Base-by-base conservation (phyloP, 2,113 vertebrate species). In the Indicator maculatus region DNA sequence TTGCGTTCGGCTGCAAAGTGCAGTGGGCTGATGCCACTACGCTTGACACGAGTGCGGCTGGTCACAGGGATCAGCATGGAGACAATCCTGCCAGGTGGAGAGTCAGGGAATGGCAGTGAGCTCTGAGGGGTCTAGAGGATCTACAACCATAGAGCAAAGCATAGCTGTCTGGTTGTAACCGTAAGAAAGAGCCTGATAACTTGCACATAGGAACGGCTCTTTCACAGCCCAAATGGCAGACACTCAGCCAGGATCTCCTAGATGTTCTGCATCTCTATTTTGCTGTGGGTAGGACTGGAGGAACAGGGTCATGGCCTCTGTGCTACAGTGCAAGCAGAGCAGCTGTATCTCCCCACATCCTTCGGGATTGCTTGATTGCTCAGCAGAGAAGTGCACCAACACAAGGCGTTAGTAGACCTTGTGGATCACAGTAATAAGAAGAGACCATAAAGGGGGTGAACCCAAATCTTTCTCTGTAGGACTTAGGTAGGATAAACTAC, bases 1-100 rank as follows among this genome's bases (percentile, higher is more conserved):
- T 99, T 99, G 81, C 98, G 97, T 59, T 99, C 99, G 0, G 99
- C 98, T 0, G 99, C 99, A 33, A 99, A 33, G 81, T 99, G 99
- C 56, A 99, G 97, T 10, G 99, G 99, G 84, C 99, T 99, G 96
- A 99, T 98, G 73, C 99, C 99, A 0, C 98, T 98, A 2, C 98
- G 97, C 59, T 98, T 97, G 90, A 99, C 85, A 7, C 98, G 97
- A 18, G 97, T 97, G 81, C 97, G 98, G 79, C 98, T 99, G 27
- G 99, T 99, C 90, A 96, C 98, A 0, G 98, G 98, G 70, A 99
- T 98, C 94, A 99, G 95, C 98, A 98, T 97, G 94, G 98, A 98
- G 38, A 99, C 98, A 36, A 99, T 98, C 83, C 99, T 99, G 95
- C 31, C 65, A 9, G 58, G 58, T 64, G 89, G 52, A 71, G 36